Conservation (phyloP, 1,140 invertebrate species). For the Trichoplusia ni region DNA sequence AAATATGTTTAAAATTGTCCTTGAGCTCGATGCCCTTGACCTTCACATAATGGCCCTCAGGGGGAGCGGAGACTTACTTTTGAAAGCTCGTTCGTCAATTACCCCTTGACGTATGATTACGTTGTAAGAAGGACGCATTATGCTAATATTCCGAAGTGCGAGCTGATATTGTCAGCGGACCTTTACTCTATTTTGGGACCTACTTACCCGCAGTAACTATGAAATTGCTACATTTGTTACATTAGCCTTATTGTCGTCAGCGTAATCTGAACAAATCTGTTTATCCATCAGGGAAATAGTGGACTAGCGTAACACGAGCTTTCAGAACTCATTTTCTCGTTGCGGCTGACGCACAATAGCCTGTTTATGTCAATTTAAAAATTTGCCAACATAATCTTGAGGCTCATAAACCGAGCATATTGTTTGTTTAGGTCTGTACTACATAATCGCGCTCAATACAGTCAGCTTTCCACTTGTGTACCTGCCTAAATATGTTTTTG, state of each 20-base stretch:
- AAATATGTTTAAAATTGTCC: not conserved
- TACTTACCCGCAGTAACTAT: too few species aligned
- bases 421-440: slow-evolving; percentile 8
- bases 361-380: slow-evolving; percentile 16
- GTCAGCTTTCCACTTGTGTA: not conserved
- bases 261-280: too few species aligned
- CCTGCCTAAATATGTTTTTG: not conserved
- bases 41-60: not conserved
- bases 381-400: slow-evolving; percentile 2
- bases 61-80: not conserved
- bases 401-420: slow-evolving; percentile 12
- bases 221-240: too few species aligned
- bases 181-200: too few species aligned
- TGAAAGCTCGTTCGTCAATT: not conserved
- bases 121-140: not conserved
- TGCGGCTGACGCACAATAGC: not conserved
- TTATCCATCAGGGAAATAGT: too few species aligned
- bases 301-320: too few species aligned
- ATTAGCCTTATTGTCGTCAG: too few species aligned
- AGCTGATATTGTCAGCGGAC: too few species aligned
- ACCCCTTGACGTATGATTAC: not conserved
- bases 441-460: slow-evolving; percentile 9
- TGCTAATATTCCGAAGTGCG: not conserved
- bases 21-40: slow-evolving; percentile 10
- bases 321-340: not conserved